Conservation (phyloP, 2,888 invertebrate species). For the Mayetiola destructor region DNA sequence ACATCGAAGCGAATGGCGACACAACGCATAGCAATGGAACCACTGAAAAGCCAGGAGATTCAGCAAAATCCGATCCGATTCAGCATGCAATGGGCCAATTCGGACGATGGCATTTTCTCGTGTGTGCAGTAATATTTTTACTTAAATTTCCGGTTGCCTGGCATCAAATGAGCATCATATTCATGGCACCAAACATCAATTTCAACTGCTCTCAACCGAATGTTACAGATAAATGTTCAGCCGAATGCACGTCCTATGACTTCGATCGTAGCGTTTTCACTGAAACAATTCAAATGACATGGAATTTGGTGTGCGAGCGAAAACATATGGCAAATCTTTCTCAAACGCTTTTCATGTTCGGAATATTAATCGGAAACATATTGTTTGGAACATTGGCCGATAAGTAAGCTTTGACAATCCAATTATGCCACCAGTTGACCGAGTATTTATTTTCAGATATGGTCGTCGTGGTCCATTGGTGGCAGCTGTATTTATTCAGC, state of each 20-base stretch:
- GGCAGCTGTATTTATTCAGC: constrained; percentile 55
- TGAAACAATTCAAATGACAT: constrained; percentile 61
- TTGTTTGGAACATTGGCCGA: constrained; percentile 62
- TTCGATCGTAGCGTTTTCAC: constrained; percentile 51
- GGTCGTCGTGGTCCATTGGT: constrained; percentile 63
- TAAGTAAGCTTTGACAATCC: constrained; percentile 39
- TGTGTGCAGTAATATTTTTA: constrained; percentile 52
- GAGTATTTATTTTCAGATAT: constrained; percentile 40
- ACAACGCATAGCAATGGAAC: neutral
- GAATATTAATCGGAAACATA: constrained; percentile 60
- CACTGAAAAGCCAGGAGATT: neutral
- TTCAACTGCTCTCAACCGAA: constrained; percentile 38
- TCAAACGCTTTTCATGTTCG: constrained; percentile 64
- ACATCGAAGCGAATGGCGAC: neutral
- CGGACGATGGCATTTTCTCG: constrained; percentile 59
- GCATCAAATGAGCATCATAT: constrained; percentile 63
- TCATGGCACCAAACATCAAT: constrained; percentile 52
- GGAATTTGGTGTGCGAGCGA: constrained; percentile 56
- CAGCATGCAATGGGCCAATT: constrained; percentile 55
- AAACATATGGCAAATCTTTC: constrained; percentile 55
- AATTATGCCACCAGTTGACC: neutral
- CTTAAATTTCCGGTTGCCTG: constrained; percentile 67
- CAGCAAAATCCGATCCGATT: constrained; percentile 41
- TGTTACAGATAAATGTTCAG: constrained; percentile 34
- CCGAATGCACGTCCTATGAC: constrained; percentile 41